Evolutionary conservation across 2,888 invertebrate species (phyloP).

Genomic region (Lordiphosa fenestrarum): DNA sequence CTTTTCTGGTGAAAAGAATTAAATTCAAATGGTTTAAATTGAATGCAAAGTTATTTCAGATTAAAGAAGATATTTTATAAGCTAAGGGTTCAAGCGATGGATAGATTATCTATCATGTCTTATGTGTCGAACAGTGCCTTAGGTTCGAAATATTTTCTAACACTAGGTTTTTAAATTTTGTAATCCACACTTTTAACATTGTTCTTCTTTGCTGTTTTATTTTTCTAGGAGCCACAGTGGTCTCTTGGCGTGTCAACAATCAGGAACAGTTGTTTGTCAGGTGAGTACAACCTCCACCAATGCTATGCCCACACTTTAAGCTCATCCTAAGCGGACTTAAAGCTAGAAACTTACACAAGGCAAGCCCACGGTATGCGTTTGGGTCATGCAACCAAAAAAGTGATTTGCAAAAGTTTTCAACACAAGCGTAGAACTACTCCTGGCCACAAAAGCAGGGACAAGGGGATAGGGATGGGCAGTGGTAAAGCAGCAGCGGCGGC

Average conservation of each 20-base stretch:
- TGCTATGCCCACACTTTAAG: conserved; percentile 17
- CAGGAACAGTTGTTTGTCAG: conserved; percentile 98
- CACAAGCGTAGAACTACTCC: conserved; percentile 19
- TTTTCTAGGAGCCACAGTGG: conserved; percentile 93
- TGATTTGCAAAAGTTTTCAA: conserved; percentile 66
- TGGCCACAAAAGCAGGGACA: conserved; percentile 44
- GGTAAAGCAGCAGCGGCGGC: conserved; percentile 6
- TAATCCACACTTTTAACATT: background rate
- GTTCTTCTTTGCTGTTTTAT: conserved; percentile 45
- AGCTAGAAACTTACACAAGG: conserved; percentile 52
- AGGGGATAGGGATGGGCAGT: conserved; percentile 6
- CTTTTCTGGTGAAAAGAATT: no score
- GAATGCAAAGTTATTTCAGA: no score
- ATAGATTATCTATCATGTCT: no score
- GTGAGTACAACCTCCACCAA: conserved; percentile 82
- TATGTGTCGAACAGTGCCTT: no score
- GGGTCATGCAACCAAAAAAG: conserved; percentile 72
- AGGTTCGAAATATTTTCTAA: background rate
- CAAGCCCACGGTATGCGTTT: conserved; percentile 61
- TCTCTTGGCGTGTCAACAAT: conserved; percentile 97
- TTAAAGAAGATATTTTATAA: no score
- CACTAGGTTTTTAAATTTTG: background rate
- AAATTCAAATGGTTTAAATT: no score
- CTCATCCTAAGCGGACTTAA: conserved; percentile 51
- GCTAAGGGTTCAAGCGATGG: no score